Evolutionary conservation across 2,888 invertebrate genomes (phyloP).

Genomic region (Zygaena filipendulae): DNA sequence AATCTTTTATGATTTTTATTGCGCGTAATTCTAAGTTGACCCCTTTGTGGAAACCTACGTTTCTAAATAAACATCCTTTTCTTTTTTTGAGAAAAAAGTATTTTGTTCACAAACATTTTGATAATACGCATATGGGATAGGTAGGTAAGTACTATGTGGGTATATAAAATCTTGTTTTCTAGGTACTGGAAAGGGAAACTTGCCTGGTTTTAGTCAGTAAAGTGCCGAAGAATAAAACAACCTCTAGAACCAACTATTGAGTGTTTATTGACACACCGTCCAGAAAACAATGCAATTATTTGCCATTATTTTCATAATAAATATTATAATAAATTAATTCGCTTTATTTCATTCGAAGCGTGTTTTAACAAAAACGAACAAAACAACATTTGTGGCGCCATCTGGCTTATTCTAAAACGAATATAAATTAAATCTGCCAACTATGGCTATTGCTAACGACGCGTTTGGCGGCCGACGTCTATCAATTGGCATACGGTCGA

Average conservation of each 20-base stretch:
- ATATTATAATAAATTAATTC: slow-evolving; percentile 50
- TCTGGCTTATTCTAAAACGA: slow-evolving; percentile 66
- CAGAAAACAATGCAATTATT: slow-evolving; percentile 47
- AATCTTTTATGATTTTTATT: too few relatives aligned
- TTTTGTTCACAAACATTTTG: too few relatives aligned
- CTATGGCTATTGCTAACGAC: slow-evolving; percentile 66
- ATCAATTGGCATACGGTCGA: slow-evolving; percentile 24
- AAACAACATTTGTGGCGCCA: slow-evolving; percentile 48
- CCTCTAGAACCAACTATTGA: slow-evolving; percentile 69
- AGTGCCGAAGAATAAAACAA: too few relatives aligned
- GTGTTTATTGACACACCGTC: slow-evolving; percentile 68
- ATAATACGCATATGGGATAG: too few relatives aligned
- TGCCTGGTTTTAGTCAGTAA: too few relatives aligned
- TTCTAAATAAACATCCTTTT: too few relatives aligned
- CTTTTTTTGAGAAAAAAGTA: too few relatives aligned
- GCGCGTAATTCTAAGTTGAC: too few relatives aligned
- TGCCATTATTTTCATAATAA: slow-evolving; percentile 30
- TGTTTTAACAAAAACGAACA: slow-evolving; percentile 49
- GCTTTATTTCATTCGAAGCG: slow-evolving; percentile 55
- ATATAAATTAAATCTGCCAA: slow-evolving; percentile 61
- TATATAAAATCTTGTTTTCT: too few relatives aligned
- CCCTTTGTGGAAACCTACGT: too few relatives aligned
- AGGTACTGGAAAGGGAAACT: too few relatives aligned
- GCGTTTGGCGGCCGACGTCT: slow-evolving; percentile 30
- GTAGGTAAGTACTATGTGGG: too few relatives aligned